Evolutionary conservation across 2,797 vertebrate genomes (phyloP).

Genomic region (Ispidina picta): DNA sequence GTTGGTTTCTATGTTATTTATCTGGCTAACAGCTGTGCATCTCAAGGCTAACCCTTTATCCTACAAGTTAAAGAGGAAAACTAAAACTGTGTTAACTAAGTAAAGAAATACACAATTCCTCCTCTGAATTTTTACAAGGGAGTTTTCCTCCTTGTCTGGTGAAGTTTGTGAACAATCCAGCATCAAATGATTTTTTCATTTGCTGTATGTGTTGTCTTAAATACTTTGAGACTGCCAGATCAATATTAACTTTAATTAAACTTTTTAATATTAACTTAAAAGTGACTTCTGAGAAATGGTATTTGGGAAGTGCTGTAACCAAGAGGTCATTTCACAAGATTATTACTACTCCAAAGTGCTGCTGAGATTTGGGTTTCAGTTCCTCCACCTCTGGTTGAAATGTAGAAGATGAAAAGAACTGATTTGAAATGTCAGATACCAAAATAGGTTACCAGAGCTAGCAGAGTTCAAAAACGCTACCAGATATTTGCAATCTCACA

Average conservation of each 20-base stretch:
- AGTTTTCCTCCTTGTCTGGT: background rate
- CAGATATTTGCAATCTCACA: background rate
- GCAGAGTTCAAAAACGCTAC: background rate
- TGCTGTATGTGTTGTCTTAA: background rate
- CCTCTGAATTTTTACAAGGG: background rate
- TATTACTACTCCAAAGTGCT: conserved; percentile 19
- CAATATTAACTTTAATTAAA: conserved; percentile 25
- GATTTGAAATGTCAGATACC: background rate
- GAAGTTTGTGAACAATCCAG: background rate
- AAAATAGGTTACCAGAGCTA: background rate
- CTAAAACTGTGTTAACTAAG: background rate
- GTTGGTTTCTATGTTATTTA: background rate
- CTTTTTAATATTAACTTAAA: conserved; percentile 25
- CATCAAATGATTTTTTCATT: background rate
- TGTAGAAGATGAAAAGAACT: background rate
- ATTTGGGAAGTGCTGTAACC: background rate
- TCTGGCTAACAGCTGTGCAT: background rate
- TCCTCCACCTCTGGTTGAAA: background rate
- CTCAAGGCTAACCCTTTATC: background rate
- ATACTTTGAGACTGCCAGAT: no score
- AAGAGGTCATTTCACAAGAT: conserved; percentile 38
- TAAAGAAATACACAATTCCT: background rate
- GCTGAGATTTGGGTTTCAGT: background rate
- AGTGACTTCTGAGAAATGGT: conserved; percentile 18
- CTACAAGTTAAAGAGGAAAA: background rate